These are phyloP conservation scores for Eristalinus aeneus DNA, from an alignment of 2,888 invertebrate genomes.

Conservation along the genomic window DNA sequence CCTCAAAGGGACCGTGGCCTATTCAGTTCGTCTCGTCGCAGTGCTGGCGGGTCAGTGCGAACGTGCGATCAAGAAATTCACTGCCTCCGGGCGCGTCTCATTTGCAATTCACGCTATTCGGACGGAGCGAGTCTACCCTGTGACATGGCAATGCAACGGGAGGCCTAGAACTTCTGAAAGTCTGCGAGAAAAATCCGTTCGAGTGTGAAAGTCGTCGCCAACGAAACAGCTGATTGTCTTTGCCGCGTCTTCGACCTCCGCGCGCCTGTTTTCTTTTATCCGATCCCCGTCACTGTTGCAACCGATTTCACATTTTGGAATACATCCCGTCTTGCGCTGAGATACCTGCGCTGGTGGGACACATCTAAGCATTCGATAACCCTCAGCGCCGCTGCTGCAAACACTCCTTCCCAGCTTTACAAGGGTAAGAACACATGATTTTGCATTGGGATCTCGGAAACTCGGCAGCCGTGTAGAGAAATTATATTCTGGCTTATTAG, in stretches of 20 bases:
- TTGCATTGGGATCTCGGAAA: background rate
- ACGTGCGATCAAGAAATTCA: background rate
- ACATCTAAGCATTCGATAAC: background rate
- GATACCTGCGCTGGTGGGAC: background rate
- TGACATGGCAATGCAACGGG: background rate
- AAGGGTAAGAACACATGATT: constrained; percentile 56
- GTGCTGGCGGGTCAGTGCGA: constrained; percentile 52
- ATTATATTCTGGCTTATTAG: background rate
- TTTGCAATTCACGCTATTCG: background rate
- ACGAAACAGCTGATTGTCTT: constrained; percentile 26
- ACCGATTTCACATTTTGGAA: constrained; percentile 61
- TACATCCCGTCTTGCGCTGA: background rate
- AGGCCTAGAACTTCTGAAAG: background rate
- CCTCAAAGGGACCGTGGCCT: constrained; percentile 42
- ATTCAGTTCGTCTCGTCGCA: constrained; percentile 27
- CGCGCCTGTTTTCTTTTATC: background rate
- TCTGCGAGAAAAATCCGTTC: background rate
- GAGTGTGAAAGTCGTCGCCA: constrained; percentile 26
- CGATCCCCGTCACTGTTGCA: constrained; percentile 10
- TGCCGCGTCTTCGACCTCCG: constrained; percentile 70
- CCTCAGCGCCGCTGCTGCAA: background rate
- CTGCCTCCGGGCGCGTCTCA: background rate
- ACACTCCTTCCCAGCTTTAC: constrained; percentile 13
- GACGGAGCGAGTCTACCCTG: background rate
- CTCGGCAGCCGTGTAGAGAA: constrained; percentile 3